phyloP scores from a whole-genome alignment of 1,140 invertebrate genomes.

The Ostrea edulis region DNA sequence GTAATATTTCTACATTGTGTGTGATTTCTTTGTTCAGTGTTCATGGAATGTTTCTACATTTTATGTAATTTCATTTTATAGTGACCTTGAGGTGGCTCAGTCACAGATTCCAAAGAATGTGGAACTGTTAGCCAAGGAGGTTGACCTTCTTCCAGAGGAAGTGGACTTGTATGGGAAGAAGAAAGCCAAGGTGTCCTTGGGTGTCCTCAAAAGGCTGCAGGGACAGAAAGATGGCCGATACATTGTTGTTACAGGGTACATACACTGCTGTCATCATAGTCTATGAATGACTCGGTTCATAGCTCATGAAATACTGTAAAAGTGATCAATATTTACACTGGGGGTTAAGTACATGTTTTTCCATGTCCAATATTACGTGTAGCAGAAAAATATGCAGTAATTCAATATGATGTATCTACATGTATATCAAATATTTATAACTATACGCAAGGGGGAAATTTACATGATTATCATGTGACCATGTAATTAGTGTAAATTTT shows the following conservation, averaged over 20 bases:
- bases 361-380: too few relatives aligned
- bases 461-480: too few relatives aligned
- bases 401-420: too few relatives aligned
- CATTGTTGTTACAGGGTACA: constrained; percentile 95
- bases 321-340: too few relatives aligned
- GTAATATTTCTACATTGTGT: not conserved
- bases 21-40: not conserved
- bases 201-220: constrained; percentile 88
- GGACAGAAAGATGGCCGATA: constrained; percentile 91
- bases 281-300: not conserved
- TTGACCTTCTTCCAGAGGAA: constrained; percentile 87
- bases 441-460: too few relatives aligned
- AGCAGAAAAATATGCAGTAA: too few relatives aligned
- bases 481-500: too few relatives aligned
- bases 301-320: not conserved
- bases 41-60: not conserved
- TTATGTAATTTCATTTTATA: constrained; percentile 63
- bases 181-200: constrained; percentile 96
- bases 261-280: not conserved
- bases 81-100: constrained; percentile 94
- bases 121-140: constrained; percentile 70
- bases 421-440: too few relatives aligned
- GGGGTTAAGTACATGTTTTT: too few relatives aligned
- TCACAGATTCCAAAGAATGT: constrained; percentile 94
- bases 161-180: constrained; percentile 94